Evolutionary conservation across 2,113 vertebrate species (phyloP), one percentile per base, ranked within the genome.

Genomic region (Alces alces): DNA sequence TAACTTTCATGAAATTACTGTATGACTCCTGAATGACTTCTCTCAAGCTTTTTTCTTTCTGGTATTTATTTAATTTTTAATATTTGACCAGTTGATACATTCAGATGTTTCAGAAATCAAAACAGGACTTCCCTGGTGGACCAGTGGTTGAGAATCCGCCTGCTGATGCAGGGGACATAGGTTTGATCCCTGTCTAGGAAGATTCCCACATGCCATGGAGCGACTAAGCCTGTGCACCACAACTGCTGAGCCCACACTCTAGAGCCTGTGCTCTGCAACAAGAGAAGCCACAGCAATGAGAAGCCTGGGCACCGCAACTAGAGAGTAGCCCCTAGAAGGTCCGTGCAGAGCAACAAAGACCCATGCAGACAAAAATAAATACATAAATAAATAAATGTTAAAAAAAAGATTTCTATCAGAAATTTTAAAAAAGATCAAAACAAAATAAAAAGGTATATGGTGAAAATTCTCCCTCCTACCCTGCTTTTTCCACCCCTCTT

Each of bases 51-150:
- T 86, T 94, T 76, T 70, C 54, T 92, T 97, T 96, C 54, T 93
- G n/a, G 28, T 79, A 28, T 60, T n/a, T 83, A 60, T 78, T 88
- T 82, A 83, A 36, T 70, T 82, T 82, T 58, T 95, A 58, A 61
- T 50, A 47, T 86, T 86, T 90, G 57, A 64, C 52, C 25, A 55
- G 50, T 45, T 66, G 50, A 70, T 78, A 85, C 0, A 43, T 21
- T 92, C 61, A 43, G 39, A 39, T 58, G 52, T 92, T 85, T 96
- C 82, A 95, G 57, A 96, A 95, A 91, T 91, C 50, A 88, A 95
- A 80, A 66, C 36, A 61, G 70, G 23, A 43, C 23, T 43, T 27
- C 39, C 39, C 6, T 43, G 70, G 39, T 43, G 39, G 39, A 27
- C 39, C 23, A 43, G 70, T 43, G 39, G 12, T 76, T 43, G 70